These are phyloP conservation scores for Rostratula benghalensis DNA, from an alignment of 2,113 vertebrate species.

Conservation along the genomic window DNA sequence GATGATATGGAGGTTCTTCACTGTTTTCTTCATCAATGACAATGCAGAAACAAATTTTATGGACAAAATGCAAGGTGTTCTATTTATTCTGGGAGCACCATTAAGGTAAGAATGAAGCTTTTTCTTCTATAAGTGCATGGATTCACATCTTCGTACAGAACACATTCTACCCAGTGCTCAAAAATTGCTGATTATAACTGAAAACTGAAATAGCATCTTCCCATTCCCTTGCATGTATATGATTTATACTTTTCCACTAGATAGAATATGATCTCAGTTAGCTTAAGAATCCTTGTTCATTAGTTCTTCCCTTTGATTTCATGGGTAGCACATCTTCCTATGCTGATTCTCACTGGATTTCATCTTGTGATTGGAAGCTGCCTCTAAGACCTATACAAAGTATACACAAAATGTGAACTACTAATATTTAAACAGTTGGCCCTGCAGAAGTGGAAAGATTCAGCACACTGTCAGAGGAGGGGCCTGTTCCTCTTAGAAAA, in stretches of 20 bases:
- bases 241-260: background rate
- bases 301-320: background rate
- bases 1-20: background rate
- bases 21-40: background rate
- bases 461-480: background rate
- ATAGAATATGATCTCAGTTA: background rate
- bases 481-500: background rate
- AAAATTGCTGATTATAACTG: background rate
- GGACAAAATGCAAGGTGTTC: background rate
- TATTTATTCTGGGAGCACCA: background rate
- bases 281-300: background rate
- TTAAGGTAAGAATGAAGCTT: background rate
- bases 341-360: background rate
- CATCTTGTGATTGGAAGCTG: background rate
- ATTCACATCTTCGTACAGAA: background rate
- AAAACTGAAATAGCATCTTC: background rate
- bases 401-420: background rate
- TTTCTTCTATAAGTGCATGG: background rate
- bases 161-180: background rate
- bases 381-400: background rate
- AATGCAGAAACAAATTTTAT: background rate
- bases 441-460: background rate
- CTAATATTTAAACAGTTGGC: background rate
- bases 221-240: background rate
- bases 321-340: background rate